Evolutionary conservation across 2,113 vertebrate species (phyloP).

Genomic region (Puma concolor): DNA sequence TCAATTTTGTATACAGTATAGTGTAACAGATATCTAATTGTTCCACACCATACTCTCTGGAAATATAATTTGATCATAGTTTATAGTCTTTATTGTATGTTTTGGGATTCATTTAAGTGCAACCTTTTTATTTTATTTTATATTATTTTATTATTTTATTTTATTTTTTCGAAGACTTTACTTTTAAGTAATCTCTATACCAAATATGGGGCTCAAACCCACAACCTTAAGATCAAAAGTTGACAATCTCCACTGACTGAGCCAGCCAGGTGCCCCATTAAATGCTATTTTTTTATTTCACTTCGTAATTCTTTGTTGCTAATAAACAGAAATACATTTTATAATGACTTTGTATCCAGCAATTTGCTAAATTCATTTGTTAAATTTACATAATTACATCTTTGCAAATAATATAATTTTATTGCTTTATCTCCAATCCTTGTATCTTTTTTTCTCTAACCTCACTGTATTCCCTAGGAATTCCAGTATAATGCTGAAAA

Average conservation of each 20-base stretch:
- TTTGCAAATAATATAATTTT: not conserved
- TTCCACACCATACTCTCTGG: not conserved
- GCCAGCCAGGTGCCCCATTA: not conserved
- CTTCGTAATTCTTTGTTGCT: not conserved
- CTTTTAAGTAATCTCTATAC: not conserved
- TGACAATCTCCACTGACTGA: not conserved
- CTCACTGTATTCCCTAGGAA: not conserved
- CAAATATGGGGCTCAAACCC: not conserved
- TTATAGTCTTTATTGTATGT: not conserved
- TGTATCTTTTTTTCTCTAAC: no score
- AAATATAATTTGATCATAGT: not conserved
- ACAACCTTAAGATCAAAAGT: not conserved
- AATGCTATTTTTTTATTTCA: not conserved
- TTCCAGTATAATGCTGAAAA: not conserved
- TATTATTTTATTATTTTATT: not conserved
- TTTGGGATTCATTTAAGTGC: not conserved
- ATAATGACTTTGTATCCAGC: not conserved
- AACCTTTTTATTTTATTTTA: not conserved
- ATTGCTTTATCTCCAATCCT: not conserved
- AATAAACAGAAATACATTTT: not conserved
- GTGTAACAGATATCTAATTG: not conserved
- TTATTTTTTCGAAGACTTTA: not conserved
- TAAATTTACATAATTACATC: constrained; percentile 11
- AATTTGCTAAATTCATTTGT: not conserved
- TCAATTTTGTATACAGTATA: constrained; percentile 17